Base-by-base conservation (phyloP, 2,888 invertebrate species). In the Eurois occulta region DNA sequence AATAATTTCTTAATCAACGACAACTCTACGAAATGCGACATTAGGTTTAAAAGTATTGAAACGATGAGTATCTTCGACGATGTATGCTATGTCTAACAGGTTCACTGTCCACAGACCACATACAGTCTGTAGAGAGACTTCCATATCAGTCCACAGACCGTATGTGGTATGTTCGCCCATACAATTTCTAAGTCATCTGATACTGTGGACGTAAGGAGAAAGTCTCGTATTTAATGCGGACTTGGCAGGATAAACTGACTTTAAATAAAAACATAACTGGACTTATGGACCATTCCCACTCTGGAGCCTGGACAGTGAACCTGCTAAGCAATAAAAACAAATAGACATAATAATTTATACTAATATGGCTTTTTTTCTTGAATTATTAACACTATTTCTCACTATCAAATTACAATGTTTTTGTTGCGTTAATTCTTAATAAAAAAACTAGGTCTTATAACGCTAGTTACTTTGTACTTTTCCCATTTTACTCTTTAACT, bases 331-430 rank as follows among this genome's bases (percentile, higher is more conserved):
- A 18, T 64, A 11, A 28, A 1, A 46, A 38, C 10, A 55, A 46
- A 32, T 7, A 71, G 21, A n/a, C 48, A 10, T 60, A 5, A 41
- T 21, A 46, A 66, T 73, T 46, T 62, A 21, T 38, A 24, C 64
- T 60, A 78, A 32, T 52, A 78, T 78, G 64, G 72, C 80, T 58
- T 72, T 65, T 71, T n/a, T 69, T 70, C 21, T 55, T 55, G 46
- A 32, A 72, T 72, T 80, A 32, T 46, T 32, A 46, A 21, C 60
- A 65, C 32, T 80, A 78, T 41, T 65, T 74, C 43, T 79, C 66
- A 79, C 78, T 79, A 66, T 74, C 18, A 43, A 60, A 52, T 74
- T 38, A 52, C 28, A 1, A 48, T 43, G 21, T 35, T 48, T 41
- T 58, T 58, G 8, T 70, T 46, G n/a, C 43, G 18, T 55, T 64